A percentile compares a stretch with the other conserved stretches of the same genome.
These are phyloP conservation scores for Tribolium madens DNA, from an alignment of 1,140 invertebrate genomes.

Conservation along the genomic window DNA sequence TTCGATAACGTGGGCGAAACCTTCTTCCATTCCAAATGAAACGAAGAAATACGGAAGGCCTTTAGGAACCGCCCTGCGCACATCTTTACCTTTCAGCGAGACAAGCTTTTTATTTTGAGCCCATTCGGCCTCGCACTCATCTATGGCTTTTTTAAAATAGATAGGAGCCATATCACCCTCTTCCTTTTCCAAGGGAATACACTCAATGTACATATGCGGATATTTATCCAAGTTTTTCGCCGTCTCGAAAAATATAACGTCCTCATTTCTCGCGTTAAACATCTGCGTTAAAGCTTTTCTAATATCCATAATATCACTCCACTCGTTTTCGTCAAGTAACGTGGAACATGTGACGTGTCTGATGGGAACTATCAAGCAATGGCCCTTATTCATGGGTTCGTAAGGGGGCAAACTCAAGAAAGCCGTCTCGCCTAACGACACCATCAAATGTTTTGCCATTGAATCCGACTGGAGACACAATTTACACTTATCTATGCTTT, in stretches of 20 bases:
- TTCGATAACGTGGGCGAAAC: slow-evolving; percentile 97
- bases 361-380: slow-evolving; percentile 91
- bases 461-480: slow-evolving; percentile 85
- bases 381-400: slow-evolving; percentile 84
- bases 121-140: slow-evolving; percentile 96
- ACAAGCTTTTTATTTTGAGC: slow-evolving; percentile 95
- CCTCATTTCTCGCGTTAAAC: slow-evolving; percentile 79
- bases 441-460: slow-evolving; percentile 89
- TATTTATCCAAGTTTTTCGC: slow-evolving; percentile 79
- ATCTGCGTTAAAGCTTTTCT: slow-evolving; percentile 82
- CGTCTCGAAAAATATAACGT: slow-evolving; percentile 94
- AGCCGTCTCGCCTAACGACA: slow-evolving; percentile 83
- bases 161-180: slow-evolving; percentile 89
- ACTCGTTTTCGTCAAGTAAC: slow-evolving; percentile 92
- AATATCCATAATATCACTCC: slow-evolving; percentile 86
- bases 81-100: slow-evolving; percentile 78
- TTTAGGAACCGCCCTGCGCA: slow-evolving; percentile 89
- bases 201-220: slow-evolving; percentile 91
- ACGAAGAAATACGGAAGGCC: slow-evolving; percentile 95
- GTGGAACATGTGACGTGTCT: slow-evolving; percentile 83
- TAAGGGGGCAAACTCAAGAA: slow-evolving; percentile 85
- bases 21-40: slow-evolving; percentile 89
- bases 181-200: slow-evolving; percentile 87
- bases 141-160: slow-evolving; percentile 97
- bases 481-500: slow-evolving; percentile 82